phyloP scores from a whole-genome alignment of 2,888 invertebrate genomes.

The Tubiluchus corallicola region DNA sequence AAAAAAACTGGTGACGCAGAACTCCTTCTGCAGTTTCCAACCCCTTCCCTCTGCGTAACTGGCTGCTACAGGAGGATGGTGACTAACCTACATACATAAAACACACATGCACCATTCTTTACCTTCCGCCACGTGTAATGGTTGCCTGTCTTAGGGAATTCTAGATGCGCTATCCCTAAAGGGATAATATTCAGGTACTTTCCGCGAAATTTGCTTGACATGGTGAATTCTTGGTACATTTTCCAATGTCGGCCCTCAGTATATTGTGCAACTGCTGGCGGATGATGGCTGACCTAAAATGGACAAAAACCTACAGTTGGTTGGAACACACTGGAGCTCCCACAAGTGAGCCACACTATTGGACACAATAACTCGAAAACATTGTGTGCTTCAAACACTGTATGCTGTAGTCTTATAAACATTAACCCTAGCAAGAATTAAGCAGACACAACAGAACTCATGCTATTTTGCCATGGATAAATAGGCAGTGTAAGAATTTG shows the following conservation, averaged over 20 bases:
- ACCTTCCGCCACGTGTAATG: conserved; percentile 96
- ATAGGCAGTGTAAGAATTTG: too few relatives aligned
- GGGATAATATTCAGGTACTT: conserved; percentile 76
- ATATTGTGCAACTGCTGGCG: conserved; percentile 88
- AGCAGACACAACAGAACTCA: too few relatives aligned
- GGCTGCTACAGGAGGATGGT: conserved; percentile 1
- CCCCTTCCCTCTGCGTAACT: neutral
- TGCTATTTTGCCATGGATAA: too few relatives aligned
- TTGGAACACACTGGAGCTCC: too few relatives aligned
- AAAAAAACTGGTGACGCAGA: neutral
- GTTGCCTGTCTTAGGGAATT: conserved; percentile 38
- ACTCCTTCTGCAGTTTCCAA: conserved; percentile 1
- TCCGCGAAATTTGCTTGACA: conserved; percentile 96
- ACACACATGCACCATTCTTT: neutral
- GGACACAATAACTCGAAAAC: too few relatives aligned
- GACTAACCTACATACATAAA: neutral
- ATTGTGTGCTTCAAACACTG: too few relatives aligned
- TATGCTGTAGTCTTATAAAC: too few relatives aligned
- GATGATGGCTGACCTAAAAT: conserved; percentile 77
- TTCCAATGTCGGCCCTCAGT: conserved; percentile 80
- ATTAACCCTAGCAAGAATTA: too few relatives aligned
- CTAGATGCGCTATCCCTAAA: conserved; percentile 42
- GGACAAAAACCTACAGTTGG: neutral
- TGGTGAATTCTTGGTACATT: conserved; percentile 97
- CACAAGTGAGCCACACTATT: too few relatives aligned